Conservation (phyloP, 2,797 vertebrate genomes). For the Peromyscus attwateri region DNA sequence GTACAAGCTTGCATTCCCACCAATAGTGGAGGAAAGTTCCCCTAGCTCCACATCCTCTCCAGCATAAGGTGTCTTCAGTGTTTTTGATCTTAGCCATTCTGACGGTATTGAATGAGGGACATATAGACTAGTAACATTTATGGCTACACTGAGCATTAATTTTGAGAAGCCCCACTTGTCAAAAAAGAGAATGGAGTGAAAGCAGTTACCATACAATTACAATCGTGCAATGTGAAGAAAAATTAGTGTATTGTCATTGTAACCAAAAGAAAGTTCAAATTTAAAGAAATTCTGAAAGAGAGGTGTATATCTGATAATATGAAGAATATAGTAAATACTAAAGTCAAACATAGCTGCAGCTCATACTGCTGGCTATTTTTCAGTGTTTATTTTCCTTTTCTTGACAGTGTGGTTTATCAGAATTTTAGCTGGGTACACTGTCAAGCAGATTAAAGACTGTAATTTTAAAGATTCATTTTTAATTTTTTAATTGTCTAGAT, state of each 20-base stretch:
- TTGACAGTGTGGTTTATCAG: background rate
- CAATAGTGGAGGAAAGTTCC: too few relatives aligned
- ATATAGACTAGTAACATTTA: background rate
- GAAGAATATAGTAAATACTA: background rate
- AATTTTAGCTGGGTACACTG: background rate
- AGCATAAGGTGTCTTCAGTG: too few relatives aligned
- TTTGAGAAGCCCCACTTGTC: background rate
- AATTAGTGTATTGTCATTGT: background rate
- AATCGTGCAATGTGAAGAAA: background rate
- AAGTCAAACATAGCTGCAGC: background rate
- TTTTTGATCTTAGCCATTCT: too few relatives aligned
- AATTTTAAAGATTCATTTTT: background rate
- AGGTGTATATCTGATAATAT: background rate
- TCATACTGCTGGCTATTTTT: conserved; percentile 1
- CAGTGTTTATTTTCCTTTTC: background rate
- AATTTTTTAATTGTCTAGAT: background rate
- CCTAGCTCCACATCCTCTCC: too few relatives aligned
- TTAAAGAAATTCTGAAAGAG: conserved; percentile 2
- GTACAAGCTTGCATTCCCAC: too few relatives aligned
- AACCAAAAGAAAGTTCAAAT: background rate
- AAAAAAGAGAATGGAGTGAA: background rate
- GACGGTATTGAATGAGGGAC: background rate
- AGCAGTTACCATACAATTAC: background rate
- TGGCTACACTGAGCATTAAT: background rate
- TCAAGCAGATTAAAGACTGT: background rate